Evolutionary conservation across 2,113 vertebrate species (phyloP), one percentile per base, ranked within the genome.

Genomic region (Pardalotus punctatus): DNA sequence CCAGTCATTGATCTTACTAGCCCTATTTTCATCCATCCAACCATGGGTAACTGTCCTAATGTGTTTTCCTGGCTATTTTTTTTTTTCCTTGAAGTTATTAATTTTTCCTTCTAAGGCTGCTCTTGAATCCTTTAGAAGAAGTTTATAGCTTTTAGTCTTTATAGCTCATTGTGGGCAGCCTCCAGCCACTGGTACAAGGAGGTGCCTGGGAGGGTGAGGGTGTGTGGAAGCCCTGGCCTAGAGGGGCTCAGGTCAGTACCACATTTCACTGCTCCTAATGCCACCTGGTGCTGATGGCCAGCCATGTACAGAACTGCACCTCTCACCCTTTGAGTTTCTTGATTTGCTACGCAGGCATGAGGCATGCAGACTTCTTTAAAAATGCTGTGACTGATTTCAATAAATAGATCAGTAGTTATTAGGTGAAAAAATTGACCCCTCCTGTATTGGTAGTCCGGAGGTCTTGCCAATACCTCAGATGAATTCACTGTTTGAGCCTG

Each of bases 251-350:
- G 7, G 12, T 57, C 57, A 23, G 27, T 81, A 69, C 64, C 14
- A 16, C 2, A 0, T 90, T 65, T 48, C 45, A 27, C n/a, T 0
- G 0, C 33, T 38, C 6, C 0, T 82, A 76, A 6, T 36, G 67
- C 23, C 31, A 0, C 10, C 18, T 83, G 62, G n/a, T 12, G 9
- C 18, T 0, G 0, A 10, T 0, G 1, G 14, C 54, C 45, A 33
- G 40, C 1, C 3, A 5, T 16, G 24, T n/a, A 18, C 2, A 2
- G 51, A 73, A 23, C 67, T 0, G 5, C 40, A 33, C 22, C 28
- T 73, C 36, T 60, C 10, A 3, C 19, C 70, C 61, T 73, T n/a
- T 3, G 2, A 42, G 25, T 50, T 53, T 70, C 50, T 73, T 66
- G 36, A 17, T 73, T 58, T 71, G 28, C n/a, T 73, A 47, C 48